A percentile compares a stretch with the other conserved stretches of the same genome.
Conservation (phyloP, 1,140 invertebrate genomes). For the Littorina saxatilis region DNA sequence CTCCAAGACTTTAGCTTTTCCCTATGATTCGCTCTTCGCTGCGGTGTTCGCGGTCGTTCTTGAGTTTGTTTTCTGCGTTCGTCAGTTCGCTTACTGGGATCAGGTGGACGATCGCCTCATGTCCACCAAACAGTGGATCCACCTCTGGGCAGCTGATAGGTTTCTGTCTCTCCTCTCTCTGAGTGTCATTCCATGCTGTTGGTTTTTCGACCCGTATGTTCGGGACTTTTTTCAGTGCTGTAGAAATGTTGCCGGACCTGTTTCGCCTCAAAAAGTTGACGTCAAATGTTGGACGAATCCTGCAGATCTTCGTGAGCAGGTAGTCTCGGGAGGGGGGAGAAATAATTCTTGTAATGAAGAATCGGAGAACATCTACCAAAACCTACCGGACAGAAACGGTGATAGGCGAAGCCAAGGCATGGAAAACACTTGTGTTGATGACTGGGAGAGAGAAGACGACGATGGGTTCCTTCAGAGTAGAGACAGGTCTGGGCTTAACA, state of each 20-base stretch:
- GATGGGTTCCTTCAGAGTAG: too few relatives aligned
- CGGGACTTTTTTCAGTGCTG: not conserved
- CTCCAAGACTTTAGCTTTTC: too few relatives aligned
- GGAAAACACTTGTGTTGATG: too few relatives aligned
- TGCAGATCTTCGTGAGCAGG: not conserved
- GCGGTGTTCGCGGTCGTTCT: not conserved
- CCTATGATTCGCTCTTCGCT: not conserved
- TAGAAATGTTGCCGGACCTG: not conserved
- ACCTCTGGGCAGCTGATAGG: conserved; percentile 1
- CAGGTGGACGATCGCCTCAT: not conserved
- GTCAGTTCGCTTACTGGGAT: not conserved
- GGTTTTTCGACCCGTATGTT: not conserved
- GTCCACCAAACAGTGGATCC: not conserved
- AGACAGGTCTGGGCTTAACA: too few relatives aligned
- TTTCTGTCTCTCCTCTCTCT: not conserved
- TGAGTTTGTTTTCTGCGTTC: not conserved
- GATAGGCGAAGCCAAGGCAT: too few relatives aligned
- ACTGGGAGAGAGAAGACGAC: too few relatives aligned
- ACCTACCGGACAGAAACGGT: too few relatives aligned
- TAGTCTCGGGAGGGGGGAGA: not conserved
- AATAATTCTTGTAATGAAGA: too few relatives aligned
- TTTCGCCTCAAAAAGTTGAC: not conserved
- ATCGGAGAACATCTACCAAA: not conserved
- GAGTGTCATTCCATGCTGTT: not conserved
- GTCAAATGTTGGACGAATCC: not conserved